Base-by-base conservation (phyloP, 2,797 vertebrate species). In the Australoheros facetus region DNA sequence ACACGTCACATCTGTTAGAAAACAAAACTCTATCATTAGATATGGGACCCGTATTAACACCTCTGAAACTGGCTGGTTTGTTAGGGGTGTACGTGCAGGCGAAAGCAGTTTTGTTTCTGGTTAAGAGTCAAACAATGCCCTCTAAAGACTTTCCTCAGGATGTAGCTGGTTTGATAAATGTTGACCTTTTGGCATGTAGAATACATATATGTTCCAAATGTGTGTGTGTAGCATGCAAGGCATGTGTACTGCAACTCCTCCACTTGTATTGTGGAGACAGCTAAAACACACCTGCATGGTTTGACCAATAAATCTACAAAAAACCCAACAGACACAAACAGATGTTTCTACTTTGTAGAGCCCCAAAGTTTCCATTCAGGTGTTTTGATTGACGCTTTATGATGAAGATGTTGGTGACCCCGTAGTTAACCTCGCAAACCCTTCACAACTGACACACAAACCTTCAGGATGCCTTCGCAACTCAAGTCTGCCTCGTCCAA, bases 41-140 rank as follows among this genome's bases (percentile, higher is more conserved):
- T 95, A 90, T 75, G 92, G 92, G 93, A 14, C 93, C 94, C 79
- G 85, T 87, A 94, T 91, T 87, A 79, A 80, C 80, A 57, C 23
- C 34, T 17, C 54, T 3, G 30, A 39, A 86, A 78, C 56, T 2
- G 34, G n/a, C 58, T 17, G 42, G 82, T 92, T 81, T 80, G 73
- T 90, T 58, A 37, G 37, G 66, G 37, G 69, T 80, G 82, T 83
- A 79, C 69, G 17, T 87, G 90, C 85, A 75, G 57, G 57, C 39
- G 16, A 60, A 78, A 34, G 42, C 66, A 14, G 76, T 53, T 57
- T 30, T 81, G 72, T 82, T 78, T 60, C 13, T 23, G 7, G 56
- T 75, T 34, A 10, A 10, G 12, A 86, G 85, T 88, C 86, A 84
- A 86, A 88, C 83, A 85, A 60, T 2, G 17, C 9, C 58, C 42